Percentiles rank a stretch among this genome's conserved stretches.
phyloP scores from a whole-genome alignment of 2,888 invertebrate genomes.

The Amphipyra tragopoginis region DNA sequence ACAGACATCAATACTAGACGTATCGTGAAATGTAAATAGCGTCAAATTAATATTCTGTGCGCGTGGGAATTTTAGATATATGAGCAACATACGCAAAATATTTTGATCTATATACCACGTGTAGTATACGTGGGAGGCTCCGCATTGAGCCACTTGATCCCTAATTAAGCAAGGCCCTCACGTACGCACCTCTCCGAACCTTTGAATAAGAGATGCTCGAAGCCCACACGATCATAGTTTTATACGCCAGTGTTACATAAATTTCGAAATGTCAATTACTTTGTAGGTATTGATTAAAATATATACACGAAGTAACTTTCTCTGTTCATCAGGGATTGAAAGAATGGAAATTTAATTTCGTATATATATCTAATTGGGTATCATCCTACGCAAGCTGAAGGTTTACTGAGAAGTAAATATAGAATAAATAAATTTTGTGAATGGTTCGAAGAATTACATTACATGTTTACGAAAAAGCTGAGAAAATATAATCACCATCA shows the following conservation, averaged over 20 bases:
- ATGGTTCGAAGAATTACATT: too few species aligned
- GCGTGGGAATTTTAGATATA: conserved; percentile 40
- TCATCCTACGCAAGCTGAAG: too few species aligned
- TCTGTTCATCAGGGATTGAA: conserved; percentile 23
- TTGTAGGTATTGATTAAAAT: conserved; percentile 26
- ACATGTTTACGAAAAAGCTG: too few species aligned
- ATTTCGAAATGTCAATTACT: conserved; percentile 33
- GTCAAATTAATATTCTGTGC: conserved; percentile 53
- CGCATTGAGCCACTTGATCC: conserved; percentile 69
- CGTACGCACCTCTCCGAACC: conserved; percentile 74
- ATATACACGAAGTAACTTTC: conserved; percentile 9
- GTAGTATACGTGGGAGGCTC: conserved; percentile 36
- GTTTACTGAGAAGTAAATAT: too few species aligned
- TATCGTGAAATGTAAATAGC: conserved; percentile 35
- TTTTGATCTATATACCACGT: conserved; percentile 44
- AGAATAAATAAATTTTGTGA: too few species aligned
- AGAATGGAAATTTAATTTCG: conserved; percentile 7
- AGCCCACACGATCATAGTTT: conserved; percentile 52
- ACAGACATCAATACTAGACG: conserved; percentile 3
- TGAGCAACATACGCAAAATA: conserved; percentile 52
- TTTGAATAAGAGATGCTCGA: conserved; percentile 69
- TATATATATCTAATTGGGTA: background rate
- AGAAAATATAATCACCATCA: too few species aligned
- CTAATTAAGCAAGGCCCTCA: conserved; percentile 76
- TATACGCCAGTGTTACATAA: conserved; percentile 31